A percentile compares a stretch with the other conserved stretches of the same genome.
Conservation (phyloP, 2,113 vertebrate species). For the Pterocles burchelli region DNA sequence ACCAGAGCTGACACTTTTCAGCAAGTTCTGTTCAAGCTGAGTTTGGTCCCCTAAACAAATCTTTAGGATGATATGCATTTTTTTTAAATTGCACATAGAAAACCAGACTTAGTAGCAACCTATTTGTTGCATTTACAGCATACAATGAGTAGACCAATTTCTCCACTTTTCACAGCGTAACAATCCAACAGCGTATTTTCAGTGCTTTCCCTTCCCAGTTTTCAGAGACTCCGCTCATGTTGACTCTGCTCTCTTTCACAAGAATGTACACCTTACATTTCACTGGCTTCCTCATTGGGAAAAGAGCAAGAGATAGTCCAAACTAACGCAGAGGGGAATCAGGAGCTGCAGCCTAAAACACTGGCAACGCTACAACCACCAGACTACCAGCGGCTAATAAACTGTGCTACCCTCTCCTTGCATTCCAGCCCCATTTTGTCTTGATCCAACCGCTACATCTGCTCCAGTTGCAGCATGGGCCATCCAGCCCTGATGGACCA, state of each 20-base stretch:
- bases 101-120: neutral
- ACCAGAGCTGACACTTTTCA: neutral
- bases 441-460: neutral
- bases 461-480: neutral
- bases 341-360: neutral
- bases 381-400: neutral
- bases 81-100: neutral
- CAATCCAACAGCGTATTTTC: neutral
- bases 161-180: neutral
- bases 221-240: neutral
- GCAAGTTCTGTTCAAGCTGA: neutral
- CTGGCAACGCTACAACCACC: neutral
- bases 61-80: fast-evolving
- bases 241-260: neutral
- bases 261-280: neutral
- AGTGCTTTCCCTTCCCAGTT: neutral
- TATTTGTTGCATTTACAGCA: neutral
- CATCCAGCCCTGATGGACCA: neutral
- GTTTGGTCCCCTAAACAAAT: neutral
- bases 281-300: neutral
- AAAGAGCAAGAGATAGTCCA: neutral
- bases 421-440: neutral
- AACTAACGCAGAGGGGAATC: neutral
- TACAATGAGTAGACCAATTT: neutral
- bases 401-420: neutral